A percentile compares a stretch with the other conserved stretches of the same genome.
phyloP scores from a whole-genome alignment of 2,113 vertebrate species.

The Epinephelus moara region DNA sequence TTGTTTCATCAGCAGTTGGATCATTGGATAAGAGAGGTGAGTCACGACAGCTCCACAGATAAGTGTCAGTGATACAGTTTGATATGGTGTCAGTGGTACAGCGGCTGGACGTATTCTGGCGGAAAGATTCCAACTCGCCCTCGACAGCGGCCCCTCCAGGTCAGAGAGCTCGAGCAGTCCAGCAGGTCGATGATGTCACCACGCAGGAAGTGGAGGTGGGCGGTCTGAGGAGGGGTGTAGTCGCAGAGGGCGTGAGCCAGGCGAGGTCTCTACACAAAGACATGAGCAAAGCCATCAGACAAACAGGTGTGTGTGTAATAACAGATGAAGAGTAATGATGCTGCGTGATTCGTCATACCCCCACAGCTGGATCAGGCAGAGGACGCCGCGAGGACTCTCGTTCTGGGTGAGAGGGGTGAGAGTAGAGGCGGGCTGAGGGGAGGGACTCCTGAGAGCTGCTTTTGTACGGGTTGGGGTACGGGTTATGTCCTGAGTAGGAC shows the following conservation, averaged over 20 bases:
- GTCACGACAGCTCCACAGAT: constrained; percentile 8
- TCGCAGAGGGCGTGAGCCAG: constrained; percentile 90
- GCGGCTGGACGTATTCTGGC: constrained; percentile 85
- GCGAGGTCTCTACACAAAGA: constrained; percentile 70
- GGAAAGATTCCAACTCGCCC: constrained; percentile 89
- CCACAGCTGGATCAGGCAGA: constrained; percentile 41
- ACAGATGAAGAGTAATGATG: neutral
- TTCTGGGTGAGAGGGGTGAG: constrained; percentile 35
- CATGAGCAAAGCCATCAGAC: constrained; percentile 25
- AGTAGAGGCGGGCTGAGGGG: constrained; percentile 27
- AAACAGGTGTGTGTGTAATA: neutral
- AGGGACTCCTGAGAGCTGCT: constrained; percentile 68
- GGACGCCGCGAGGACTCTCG: constrained; percentile 38
- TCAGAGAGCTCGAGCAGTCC: constrained; percentile 84
- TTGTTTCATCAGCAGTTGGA: constrained; percentile 1
- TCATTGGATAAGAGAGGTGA: constrained; percentile 11
- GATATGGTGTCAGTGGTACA: constrained; percentile 75
- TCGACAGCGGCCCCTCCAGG: constrained; percentile 88
- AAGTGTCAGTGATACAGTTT: neutral
- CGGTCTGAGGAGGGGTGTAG: constrained; percentile 81
- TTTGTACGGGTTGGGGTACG: constrained; percentile 78
- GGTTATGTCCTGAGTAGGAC: constrained; percentile 59
- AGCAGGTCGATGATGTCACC: constrained; percentile 92
- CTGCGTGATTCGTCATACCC: constrained; percentile 49
- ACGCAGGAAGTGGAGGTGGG: constrained; percentile 88